Evolutionary conservation across 37 sponge, comb jelly and placozoan genomes (phyloP), one percentile per base, ranked within the genome.

Genomic region (Aphrocallistes beatrix): DNA sequence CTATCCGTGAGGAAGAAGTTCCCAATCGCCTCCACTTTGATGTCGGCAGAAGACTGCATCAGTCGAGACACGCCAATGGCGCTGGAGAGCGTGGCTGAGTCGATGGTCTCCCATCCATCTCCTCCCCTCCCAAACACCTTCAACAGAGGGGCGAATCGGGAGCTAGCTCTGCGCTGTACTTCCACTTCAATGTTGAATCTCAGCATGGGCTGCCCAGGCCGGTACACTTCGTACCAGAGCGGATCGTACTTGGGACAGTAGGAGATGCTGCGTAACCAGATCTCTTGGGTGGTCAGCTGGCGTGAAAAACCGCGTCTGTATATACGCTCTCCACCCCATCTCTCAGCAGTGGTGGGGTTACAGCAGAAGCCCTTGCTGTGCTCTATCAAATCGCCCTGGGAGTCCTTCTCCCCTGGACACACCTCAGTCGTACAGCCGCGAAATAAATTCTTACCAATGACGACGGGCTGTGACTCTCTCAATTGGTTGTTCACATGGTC

Each of bases 291-390:
- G 75, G 75, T 19, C 6, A 60, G 75, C 75, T 60, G 25, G 3
- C 75, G 75, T 6, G 75, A 60, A 60, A 60, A 60, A 6, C 75
- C 75, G 32, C 75, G 75, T 60, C 75, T 60, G 34, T 19, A 60
- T 3, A 21, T 60, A 3, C 75, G 10, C 34, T 60, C 28, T 60
- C 75, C 75, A 13, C 25, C 25, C 45, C 45, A 42, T 30, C 75
- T 60, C 75, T 60, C 75, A 13, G 25, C 75, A 13, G 3, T 6
- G 25, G 75, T 60, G 75, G 75, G 75, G 75, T 60, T 13, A 30
- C 75, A 60, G n/a, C 75, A 60, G 75, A 60, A 60, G n/a, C 75
- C 75, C n/a, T 60, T 60, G 75, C 75, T 60, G 75, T 60, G 6
- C 34, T 19, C 28, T 60, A 60, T 60, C 75, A 60, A 6, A 19